Percentiles rank a stretch among this genome's conserved stretches.
These are phyloP conservation scores for Acrossocheilus wenchowensis DNA, from an alignment of 2,797 vertebrate genomes.

Conservation along the genomic window DNA sequence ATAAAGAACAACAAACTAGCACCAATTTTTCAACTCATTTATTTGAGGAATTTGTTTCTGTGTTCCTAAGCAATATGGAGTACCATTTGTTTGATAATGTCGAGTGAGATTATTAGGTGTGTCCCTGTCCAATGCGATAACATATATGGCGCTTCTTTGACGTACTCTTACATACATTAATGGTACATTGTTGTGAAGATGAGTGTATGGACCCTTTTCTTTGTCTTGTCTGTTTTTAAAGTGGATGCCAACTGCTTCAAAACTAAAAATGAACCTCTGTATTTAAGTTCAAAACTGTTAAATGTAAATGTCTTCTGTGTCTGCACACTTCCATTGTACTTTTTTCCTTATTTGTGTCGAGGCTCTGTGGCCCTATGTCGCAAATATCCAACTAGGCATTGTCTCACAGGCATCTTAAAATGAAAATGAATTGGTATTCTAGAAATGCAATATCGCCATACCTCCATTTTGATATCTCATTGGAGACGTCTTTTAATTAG, in stretches of 20 bases:
- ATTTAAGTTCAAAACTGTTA: conserved; percentile 82
- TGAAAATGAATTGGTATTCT: conserved; percentile 77
- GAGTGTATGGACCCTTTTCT: conserved; percentile 88
- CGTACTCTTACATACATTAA: conserved; percentile 91
- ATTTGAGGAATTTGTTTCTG: conserved; percentile 93
- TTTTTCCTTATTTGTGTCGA: conserved; percentile 72
- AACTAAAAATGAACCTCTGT: conserved; percentile 84
- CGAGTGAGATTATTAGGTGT: conserved; percentile 94
- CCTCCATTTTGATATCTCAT: conserved; percentile 83
- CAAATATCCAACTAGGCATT: conserved; percentile 71
- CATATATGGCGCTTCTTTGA: conserved; percentile 95
- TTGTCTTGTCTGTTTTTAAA: conserved; percentile 88
- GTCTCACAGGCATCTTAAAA: conserved; percentile 72
- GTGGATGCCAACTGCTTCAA: conserved; percentile 93
- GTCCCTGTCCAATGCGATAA: conserved; percentile 92
- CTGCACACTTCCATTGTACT: conserved; percentile 76
- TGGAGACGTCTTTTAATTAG: conserved; percentile 79
- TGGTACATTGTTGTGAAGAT: conserved; percentile 90
- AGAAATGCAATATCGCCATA: conserved; percentile 86
- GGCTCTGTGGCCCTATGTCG: conserved; percentile 77
- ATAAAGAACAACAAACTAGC: conserved; percentile 81
- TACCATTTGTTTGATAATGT: conserved; percentile 96
- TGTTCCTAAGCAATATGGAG: conserved; percentile 99
- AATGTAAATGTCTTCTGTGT: conserved; percentile 78
- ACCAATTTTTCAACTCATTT: conserved; percentile 87